Evolutionary conservation across 2,888 invertebrate genomes (phyloP).

Genomic region (Parasteatoda lunata): DNA sequence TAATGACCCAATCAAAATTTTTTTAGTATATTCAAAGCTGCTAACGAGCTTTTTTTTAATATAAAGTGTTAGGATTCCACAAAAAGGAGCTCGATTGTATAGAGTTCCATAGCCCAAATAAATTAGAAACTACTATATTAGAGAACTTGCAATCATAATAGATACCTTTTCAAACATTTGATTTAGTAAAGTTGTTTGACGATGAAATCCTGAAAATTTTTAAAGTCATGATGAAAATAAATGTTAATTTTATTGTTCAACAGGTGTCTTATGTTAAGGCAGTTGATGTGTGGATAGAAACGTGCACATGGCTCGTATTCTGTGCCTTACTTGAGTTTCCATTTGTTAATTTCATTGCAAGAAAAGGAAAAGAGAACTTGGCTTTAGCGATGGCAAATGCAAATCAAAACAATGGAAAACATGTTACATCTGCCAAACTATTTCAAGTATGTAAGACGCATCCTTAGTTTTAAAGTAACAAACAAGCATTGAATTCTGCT

Average conservation of each 20-base stretch:
- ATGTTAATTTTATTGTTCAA: neutral
- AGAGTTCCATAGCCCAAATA: too few relatives aligned
- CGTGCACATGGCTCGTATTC: conserved; percentile 67
- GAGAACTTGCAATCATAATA: too few relatives aligned
- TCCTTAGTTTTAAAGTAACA: neutral
- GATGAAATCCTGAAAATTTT: neutral
- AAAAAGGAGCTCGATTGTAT: too few relatives aligned
- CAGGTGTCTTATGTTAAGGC: conserved; percentile 68
- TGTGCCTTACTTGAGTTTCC: conserved; percentile 68
- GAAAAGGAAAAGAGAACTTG: conserved; percentile 60
- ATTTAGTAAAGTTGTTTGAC: too few relatives aligned
- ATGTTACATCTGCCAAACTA: conserved; percentile 33
- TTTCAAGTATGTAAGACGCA: conserved; percentile 33
- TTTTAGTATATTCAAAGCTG: too few relatives aligned
- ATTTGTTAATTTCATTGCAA: conserved; percentile 66
- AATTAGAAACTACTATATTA: too few relatives aligned
- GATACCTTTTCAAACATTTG: too few relatives aligned
- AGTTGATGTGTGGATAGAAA: conserved; percentile 66
- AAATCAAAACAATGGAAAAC: conserved; percentile 1
- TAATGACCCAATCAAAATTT: too few relatives aligned
- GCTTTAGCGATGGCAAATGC: conserved; percentile 2
- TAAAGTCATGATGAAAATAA: neutral
- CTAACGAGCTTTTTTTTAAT: too few relatives aligned
- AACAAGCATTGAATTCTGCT: too few relatives aligned
- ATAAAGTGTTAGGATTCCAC: too few relatives aligned